Percentiles rank a stretch among this genome's conserved stretches.
phyloP scores from a whole-genome alignment of 2,888 invertebrate genomes.

The Drosophila birchii region DNA sequence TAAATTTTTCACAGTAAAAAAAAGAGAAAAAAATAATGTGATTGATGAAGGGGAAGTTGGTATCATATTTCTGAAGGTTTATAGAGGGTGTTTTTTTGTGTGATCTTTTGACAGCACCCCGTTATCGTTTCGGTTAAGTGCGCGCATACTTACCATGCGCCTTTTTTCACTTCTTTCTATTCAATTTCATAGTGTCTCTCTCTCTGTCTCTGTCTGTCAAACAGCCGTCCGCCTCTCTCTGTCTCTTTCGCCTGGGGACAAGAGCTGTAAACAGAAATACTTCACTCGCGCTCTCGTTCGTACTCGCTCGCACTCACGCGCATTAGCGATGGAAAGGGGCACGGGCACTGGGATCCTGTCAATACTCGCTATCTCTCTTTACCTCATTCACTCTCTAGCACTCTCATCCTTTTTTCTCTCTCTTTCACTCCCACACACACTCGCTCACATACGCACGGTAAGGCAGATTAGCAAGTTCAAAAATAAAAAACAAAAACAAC shows the following conservation, averaged over 20 bases:
- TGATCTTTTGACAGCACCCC: slow-evolving; percentile 55
- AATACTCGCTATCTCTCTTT: slow-evolving; percentile 48
- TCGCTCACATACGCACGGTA: slow-evolving; percentile 21
- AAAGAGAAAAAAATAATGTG: slow-evolving; percentile 55
- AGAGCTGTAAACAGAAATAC: slow-evolving; percentile 42
- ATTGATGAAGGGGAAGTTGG: slow-evolving; percentile 18
- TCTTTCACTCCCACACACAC: slow-evolving; percentile 4
- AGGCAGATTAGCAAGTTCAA: slow-evolving; percentile 38
- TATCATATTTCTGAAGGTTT: slow-evolving; percentile 23
- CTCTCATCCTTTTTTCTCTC: background rate
- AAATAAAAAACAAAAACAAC: slow-evolving; percentile 35
- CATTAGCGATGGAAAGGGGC: slow-evolving; percentile 7
- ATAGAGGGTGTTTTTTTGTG: slow-evolving; percentile 25
- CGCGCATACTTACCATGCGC: slow-evolving; percentile 82
- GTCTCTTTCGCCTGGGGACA: slow-evolving; percentile 44
- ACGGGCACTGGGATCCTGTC: slow-evolving; percentile 30
- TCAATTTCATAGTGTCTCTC: slow-evolving; percentile 45
- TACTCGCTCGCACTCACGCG: slow-evolving; percentile 29
- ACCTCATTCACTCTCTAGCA: slow-evolving; percentile 21
- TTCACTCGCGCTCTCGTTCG: slow-evolving; percentile 44
- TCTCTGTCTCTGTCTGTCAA: slow-evolving; percentile 41
- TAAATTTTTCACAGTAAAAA: slow-evolving; percentile 62
- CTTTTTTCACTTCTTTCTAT: slow-evolving; percentile 47
- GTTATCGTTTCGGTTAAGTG: slow-evolving; percentile 71
- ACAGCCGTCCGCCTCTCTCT: slow-evolving; percentile 43